Base-by-base conservation (phyloP, 1,140 invertebrate species). In the Cotesia vestalis region DNA sequence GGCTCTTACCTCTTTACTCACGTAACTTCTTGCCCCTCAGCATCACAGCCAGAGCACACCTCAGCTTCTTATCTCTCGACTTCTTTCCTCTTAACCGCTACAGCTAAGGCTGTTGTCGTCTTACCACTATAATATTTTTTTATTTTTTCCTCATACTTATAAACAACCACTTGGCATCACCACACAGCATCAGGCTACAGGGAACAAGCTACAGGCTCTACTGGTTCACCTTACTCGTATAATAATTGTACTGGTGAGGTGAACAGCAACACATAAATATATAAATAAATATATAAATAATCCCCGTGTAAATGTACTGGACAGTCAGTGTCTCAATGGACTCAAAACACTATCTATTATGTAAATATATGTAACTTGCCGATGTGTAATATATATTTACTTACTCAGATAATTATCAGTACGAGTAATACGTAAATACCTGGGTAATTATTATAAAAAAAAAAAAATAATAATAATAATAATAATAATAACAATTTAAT, bases 21-120 rank as follows among this genome's bases (percentile, higher is more conserved):
- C 62, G 68, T 61, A 35, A 35, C 51, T 73, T 63, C 27, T 27
- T 27, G 1, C 27, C 27, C 27, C 27, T 59, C 38, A 40, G 68
- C 63, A 66, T 64, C n/a, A 36, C 8, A 36, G 51, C 55, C 27
- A 20, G 34, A 61, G 53, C 63, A 71, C 69, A 74, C 69, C 64
- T 72, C 70, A 69, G 11, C 72, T 64, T 17, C 53, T 12, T 63
- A 40, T 40, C 20, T 60, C 40, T 61, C 12, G 17, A 40, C 59
- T 20, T 12, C 67, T 17, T 51, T 59, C 27, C 40, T 46, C 40
- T 46, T 5, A 46, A 46, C 40, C 40, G 40, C 40, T 46, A 11
- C 40, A 6, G 40, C 40, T 46, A 11, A 6, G 40, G 40, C 40
- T 46, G 40, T 46, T 46, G 40, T 46, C 8, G 40, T 46, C 57